These are phyloP conservation scores for Ochropleura plecta DNA, from an alignment of 2,888 invertebrate species.

Conservation along the genomic window DNA sequence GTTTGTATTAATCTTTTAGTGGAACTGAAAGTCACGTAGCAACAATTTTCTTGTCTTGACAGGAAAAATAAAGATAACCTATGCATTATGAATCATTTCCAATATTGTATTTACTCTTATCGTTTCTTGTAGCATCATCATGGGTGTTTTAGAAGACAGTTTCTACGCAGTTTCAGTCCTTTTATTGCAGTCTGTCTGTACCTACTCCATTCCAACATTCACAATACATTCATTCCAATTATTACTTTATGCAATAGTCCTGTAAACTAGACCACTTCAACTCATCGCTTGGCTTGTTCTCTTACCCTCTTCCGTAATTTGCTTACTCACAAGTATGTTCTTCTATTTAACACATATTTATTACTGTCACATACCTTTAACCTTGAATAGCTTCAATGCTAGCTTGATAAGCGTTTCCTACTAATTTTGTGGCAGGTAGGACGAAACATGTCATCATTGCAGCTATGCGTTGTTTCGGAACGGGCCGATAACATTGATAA, in stretches of 20 bases:
- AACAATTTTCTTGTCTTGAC: slow-evolving; percentile 4
- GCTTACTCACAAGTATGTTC: slow-evolving; percentile 9
- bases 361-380: slow-evolving; percentile 13
- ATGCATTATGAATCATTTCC: neutral
- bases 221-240: no score
- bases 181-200: slow-evolving; percentile 22
- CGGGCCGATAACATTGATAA: slow-evolving; percentile 64
- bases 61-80: neutral
- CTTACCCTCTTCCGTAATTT: slow-evolving; percentile 6
- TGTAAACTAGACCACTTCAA: neutral
- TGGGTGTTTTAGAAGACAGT: slow-evolving; percentile 7
- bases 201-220: neutral
- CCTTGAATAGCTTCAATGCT: slow-evolving; percentile 20
- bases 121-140: neutral
- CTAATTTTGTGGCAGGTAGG: slow-evolving; percentile 40
- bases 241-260: neutral
- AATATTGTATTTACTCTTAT: neutral
- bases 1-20: slow-evolving; percentile 9
- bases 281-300: no score
- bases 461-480: slow-evolving; percentile 61
- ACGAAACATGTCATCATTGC: slow-evolving; percentile 56
- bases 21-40: slow-evolving; percentile 8
- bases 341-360: neutral
- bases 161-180: slow-evolving; percentile 11
- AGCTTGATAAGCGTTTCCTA: slow-evolving; percentile 34